phyloP scores from a whole-genome alignment of 2,888 invertebrate species.

The Oligia latruncula region DNA sequence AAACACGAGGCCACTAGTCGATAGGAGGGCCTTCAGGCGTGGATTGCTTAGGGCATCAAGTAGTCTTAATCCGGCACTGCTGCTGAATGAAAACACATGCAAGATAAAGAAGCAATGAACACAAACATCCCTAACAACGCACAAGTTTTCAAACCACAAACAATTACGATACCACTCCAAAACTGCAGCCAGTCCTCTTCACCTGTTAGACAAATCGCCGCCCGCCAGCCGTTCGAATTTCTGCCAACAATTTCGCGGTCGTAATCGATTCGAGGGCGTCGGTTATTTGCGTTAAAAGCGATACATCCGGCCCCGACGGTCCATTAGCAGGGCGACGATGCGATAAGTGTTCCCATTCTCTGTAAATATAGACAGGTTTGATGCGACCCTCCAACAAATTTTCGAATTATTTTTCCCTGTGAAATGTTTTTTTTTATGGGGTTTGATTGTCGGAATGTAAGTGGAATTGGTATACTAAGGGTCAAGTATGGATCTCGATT shows the following conservation, averaged over 20 bases:
- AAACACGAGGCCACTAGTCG: too few species aligned
- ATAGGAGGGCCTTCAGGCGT: too few species aligned
- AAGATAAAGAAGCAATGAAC: background rate
- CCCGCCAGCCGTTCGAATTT: constrained; percentile 46
- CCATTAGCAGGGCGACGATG: constrained; percentile 73
- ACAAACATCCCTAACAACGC: background rate
- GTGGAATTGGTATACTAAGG: background rate
- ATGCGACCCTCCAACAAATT: constrained; percentile 24
- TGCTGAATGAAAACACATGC: background rate
- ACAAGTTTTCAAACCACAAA: background rate
- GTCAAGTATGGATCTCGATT: background rate
- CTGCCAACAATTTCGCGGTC: constrained; percentile 61
- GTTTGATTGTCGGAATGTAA: background rate
- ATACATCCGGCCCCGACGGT: constrained; percentile 75
- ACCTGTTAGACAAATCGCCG: constrained; percentile 57
- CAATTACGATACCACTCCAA: background rate
- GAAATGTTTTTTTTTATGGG: constrained; percentile 4
- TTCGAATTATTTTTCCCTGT: constrained; percentile 28
- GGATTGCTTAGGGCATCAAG: too few species aligned
- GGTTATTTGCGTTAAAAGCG: constrained; percentile 76
- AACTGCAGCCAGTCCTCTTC: constrained; percentile 5
- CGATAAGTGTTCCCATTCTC: constrained; percentile 73
- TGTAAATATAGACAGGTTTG: constrained; percentile 57
- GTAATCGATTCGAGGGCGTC: constrained; percentile 70
- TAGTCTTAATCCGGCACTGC: too few species aligned